A percentile compares a stretch with the other conserved stretches of the same genome.
These are phyloP conservation scores for Luffia ferchaultella DNA, from an alignment of 2,888 invertebrate species.

Conservation along the genomic window DNA sequence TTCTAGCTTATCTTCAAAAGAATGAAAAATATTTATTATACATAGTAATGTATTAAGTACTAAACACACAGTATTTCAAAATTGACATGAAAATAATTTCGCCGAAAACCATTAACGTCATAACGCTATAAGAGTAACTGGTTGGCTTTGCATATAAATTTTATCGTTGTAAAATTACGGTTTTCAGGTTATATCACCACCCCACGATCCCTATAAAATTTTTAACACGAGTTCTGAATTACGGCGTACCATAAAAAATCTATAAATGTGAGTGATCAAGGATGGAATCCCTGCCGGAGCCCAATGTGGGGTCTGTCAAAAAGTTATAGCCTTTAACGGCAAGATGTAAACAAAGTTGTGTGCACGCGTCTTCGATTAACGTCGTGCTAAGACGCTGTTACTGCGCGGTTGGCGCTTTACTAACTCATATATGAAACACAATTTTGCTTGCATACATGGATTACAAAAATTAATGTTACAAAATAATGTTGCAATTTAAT, in stretches of 20 bases:
- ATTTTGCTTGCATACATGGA: neutral
- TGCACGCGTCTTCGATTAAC: constrained; percentile 27
- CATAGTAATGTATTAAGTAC: no score
- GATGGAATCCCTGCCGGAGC: constrained; percentile 43
- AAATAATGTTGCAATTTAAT: no score
- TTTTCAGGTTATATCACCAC: neutral
- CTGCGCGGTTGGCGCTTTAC: constrained; percentile 15
- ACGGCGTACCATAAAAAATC: constrained; percentile 42
- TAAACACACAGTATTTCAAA: no score
- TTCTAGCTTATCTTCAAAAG: no score
- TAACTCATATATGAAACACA: neutral
- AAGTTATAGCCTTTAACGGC: constrained; percentile 28
- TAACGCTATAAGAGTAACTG: neutral
- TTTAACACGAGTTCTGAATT: constrained; percentile 21
- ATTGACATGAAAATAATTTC: no score
- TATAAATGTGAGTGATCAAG: constrained; percentile 57
- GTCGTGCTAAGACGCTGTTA: constrained; percentile 28
- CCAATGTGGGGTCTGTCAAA: constrained; percentile 26
- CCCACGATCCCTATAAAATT: neutral
- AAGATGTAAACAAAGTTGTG: constrained; percentile 43
- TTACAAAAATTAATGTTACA: no score
- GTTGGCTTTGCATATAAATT: neutral
- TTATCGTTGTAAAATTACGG: neutral
- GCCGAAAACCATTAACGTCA: neutral
- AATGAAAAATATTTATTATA: no score